Evolutionary conservation across 2,113 vertebrate species (phyloP).

Genomic region (Spermophilus dauricus): DNA sequence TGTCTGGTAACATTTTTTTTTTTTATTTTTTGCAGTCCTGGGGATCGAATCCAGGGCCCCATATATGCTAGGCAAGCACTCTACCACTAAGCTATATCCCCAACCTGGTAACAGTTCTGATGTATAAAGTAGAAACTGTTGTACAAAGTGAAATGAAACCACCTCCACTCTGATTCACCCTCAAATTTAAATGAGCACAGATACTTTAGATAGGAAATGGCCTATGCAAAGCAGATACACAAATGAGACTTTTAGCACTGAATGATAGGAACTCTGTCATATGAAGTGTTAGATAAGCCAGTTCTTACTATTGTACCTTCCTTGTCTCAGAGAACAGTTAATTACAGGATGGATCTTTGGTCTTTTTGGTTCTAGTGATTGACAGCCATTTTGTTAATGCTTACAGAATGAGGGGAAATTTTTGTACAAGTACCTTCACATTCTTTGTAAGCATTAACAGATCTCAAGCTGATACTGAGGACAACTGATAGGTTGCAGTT

Average conservation of each 20-base stretch:
- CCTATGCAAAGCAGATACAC: background rate
- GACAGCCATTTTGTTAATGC: constrained; percentile 61
- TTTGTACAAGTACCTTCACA: constrained; percentile 14
- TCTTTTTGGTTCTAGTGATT: constrained; percentile 42
- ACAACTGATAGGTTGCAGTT: background rate
- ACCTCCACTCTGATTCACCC: constrained; percentile 41
- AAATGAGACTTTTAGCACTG: constrained; percentile 24
- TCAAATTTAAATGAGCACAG: constrained; percentile 47
- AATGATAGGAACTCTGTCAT: constrained; percentile 8
- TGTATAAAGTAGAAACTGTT: constrained; percentile 35
- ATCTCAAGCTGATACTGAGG: background rate
- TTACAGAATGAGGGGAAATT: constrained; percentile 16
- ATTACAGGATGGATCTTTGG: constrained; percentile 31
- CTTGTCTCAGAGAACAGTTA: constrained; percentile 10
- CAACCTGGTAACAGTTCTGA: background rate
- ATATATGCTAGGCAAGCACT: background rate
- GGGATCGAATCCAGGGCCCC: background rate
- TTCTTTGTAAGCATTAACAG: constrained; percentile 42
- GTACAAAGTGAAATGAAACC: constrained; percentile 63
- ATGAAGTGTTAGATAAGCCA: background rate
- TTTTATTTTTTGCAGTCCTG: background rate
- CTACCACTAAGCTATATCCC: background rate
- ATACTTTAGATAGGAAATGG: constrained; percentile 43
- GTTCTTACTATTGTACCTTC: background rate
- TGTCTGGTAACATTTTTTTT: background rate